Conservation (phyloP, 2,797 vertebrate genomes). For the Yasuhikotakia modesta region DNA sequence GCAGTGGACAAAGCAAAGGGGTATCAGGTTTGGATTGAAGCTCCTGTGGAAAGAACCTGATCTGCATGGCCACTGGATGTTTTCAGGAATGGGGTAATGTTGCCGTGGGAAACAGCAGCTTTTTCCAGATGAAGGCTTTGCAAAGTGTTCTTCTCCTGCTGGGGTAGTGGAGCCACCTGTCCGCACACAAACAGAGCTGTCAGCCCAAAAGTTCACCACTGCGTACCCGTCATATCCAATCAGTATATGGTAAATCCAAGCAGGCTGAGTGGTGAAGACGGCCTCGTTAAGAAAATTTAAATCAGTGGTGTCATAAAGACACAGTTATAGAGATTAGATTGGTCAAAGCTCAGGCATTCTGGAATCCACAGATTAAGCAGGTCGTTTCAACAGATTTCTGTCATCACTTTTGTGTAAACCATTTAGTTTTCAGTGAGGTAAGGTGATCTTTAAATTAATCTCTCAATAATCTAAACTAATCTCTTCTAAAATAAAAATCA, state of each 20-base stretch:
- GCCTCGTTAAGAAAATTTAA: constrained; percentile 70
- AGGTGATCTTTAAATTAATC: background rate
- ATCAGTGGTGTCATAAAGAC: constrained; percentile 63
- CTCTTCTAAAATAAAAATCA: too few species aligned
- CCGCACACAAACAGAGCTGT: constrained; percentile 63
- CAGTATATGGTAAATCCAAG: constrained; percentile 55
- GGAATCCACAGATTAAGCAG: constrained; percentile 3
- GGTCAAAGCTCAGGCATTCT: constrained; percentile 55
- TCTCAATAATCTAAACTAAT: too few species aligned
- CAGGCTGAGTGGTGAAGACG: constrained; percentile 65
- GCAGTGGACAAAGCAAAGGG: constrained; percentile 18
- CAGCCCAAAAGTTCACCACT: constrained; percentile 67
- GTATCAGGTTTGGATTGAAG: constrained; percentile 46
- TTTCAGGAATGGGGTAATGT: constrained; percentile 52
- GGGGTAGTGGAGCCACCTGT: constrained; percentile 72
- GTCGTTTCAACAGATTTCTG: background rate
- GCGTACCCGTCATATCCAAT: constrained; percentile 70
- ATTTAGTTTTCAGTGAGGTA: background rate
- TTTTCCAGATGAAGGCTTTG: constrained; percentile 71
- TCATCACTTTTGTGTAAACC: background rate
- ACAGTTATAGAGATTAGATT: constrained; percentile 66
- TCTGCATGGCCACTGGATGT: constrained; percentile 37
- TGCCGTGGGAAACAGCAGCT: constrained; percentile 65
- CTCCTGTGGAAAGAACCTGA: constrained; percentile 51
- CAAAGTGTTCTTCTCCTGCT: constrained; percentile 68